Evolutionary conservation across 2,113 vertebrate species (phyloP).

Genomic region (Gasterosteus nipponicus): DNA sequence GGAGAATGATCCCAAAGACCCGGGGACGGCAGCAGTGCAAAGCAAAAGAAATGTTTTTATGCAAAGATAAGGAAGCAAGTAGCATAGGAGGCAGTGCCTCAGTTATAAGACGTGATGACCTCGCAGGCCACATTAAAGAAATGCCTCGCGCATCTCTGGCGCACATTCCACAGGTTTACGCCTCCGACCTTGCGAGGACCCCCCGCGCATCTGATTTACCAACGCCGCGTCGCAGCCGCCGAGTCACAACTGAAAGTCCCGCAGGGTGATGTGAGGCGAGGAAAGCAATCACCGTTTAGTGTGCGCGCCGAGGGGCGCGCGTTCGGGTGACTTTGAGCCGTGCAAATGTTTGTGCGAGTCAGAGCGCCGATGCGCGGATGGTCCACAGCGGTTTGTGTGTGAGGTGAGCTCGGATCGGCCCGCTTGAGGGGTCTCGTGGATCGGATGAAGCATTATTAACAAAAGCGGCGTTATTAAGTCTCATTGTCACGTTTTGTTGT

Average conservation of each 20-base stretch:
- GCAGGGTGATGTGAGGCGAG: background rate
- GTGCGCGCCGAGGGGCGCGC: background rate
- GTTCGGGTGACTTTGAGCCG: slow-evolving; percentile 2
- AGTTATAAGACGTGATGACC: slow-evolving; percentile 20
- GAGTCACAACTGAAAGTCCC: background rate
- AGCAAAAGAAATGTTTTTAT: background rate
- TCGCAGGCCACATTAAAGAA: slow-evolving; percentile 47
- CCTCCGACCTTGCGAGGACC: slow-evolving; percentile 11
- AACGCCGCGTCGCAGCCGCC: background rate
- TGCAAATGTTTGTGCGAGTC: background rate
- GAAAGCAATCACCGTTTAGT: background rate
- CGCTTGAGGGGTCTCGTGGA: background rate
- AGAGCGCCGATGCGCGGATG: background rate
- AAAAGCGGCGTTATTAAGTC: slow-evolving; percentile 30
- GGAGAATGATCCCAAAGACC: no score
- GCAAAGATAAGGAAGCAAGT: background rate
- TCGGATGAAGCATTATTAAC: slow-evolving; percentile 17
- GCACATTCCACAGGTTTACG: slow-evolving; percentile 20
- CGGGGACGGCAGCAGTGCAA: background rate
- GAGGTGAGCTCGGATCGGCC: background rate
- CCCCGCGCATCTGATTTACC: background rate
- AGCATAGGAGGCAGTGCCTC: no score
- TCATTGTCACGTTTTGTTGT: no score
- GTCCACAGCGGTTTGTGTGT: no score
- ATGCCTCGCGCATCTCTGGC: slow-evolving; percentile 4